Evolutionary conservation across 2,888 invertebrate species (phyloP).

Genomic region (Halictus quadricinctus): DNA sequence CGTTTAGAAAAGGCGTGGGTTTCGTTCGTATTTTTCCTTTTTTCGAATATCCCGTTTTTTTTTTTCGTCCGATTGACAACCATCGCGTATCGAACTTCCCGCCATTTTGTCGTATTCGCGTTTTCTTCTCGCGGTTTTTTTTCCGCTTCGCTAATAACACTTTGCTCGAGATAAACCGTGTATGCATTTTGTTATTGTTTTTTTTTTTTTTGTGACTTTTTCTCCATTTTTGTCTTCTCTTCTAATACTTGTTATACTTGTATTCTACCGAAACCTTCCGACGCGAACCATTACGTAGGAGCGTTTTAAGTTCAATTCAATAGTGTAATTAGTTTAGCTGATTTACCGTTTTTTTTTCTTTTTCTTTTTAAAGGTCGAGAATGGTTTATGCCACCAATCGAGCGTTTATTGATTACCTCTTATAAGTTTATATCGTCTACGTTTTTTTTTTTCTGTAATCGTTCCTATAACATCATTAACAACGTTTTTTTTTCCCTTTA

Average conservation of each 20-base stretch:
- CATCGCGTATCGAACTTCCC: slow-evolving; percentile 28
- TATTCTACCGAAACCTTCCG: slow-evolving; percentile 69
- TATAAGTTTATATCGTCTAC: slow-evolving; percentile 52
- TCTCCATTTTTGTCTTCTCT: slow-evolving; percentile 30
- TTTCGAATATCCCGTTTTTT: background rate
- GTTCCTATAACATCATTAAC: slow-evolving; percentile 79
- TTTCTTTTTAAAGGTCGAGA: slow-evolving; percentile 52
- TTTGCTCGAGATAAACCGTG: slow-evolving; percentile 42
- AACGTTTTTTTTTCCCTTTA: slow-evolving; percentile 69
- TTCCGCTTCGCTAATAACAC: slow-evolving; percentile 32
- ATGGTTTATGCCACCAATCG: slow-evolving; percentile 61
- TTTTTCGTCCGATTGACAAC: slow-evolving; percentile 4
- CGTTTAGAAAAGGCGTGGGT: slow-evolving; percentile 4
- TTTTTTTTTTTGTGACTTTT: slow-evolving; percentile 11
- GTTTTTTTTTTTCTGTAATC: slow-evolving; percentile 68
- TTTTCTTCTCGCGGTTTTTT: slow-evolving; percentile 16
- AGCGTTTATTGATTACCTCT: slow-evolving; percentile 59
- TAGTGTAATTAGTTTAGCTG: slow-evolving; percentile 57
- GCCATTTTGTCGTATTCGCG: background rate
- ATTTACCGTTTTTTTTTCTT: slow-evolving; percentile 33
- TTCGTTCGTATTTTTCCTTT: background rate
- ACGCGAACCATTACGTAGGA: slow-evolving; percentile 59
- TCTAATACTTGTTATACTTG: slow-evolving; percentile 45
- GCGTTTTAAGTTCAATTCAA: slow-evolving; percentile 55
- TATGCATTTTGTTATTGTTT: slow-evolving; percentile 19